Conservation (phyloP, 92 coral and sea anemone genomes). For the Zoanthus gigantus region DNA sequence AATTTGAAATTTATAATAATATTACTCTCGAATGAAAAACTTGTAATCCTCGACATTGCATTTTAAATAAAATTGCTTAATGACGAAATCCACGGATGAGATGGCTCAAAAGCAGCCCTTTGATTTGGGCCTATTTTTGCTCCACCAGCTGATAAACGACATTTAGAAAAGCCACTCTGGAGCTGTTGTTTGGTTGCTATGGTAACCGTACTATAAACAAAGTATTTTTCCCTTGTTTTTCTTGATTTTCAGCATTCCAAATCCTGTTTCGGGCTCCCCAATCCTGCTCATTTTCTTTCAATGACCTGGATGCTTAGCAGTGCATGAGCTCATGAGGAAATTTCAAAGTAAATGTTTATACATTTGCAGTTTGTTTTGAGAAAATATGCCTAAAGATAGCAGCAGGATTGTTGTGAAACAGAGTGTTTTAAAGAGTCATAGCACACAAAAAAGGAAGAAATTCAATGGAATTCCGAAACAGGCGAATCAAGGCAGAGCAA, state of each 20-base stretch:
- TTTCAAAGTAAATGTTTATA: too few relatives aligned
- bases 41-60: too few relatives aligned
- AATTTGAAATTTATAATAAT: too few relatives aligned
- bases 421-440: conserved; percentile 29
- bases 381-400: conserved; percentile 17
- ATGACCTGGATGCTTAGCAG: conserved; percentile 9
- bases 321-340: conserved; percentile 20
- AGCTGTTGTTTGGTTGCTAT: conserved; percentile 30
- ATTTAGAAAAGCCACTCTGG: conserved; percentile 36
- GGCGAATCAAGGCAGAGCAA: neutral
- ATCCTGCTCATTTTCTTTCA: conserved; percentile 5
- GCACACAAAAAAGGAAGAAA: conserved; percentile 12
- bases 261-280: conserved; percentile 24
- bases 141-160: conserved; percentile 25
- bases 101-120: too few relatives aligned
- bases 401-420: neutral
- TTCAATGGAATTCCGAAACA: conserved; percentile 29
- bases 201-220: conserved; percentile 27
- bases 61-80: too few relatives aligned
- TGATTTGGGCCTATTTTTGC: conserved; percentile 2
- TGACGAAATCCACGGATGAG: too few relatives aligned
- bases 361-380: neutral
- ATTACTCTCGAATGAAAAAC: too few relatives aligned
- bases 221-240: neutral
- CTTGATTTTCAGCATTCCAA: conserved; percentile 23